Base-by-base conservation (phyloP, 2,888 invertebrate species). In the Xestobium rufovillosum region DNA sequence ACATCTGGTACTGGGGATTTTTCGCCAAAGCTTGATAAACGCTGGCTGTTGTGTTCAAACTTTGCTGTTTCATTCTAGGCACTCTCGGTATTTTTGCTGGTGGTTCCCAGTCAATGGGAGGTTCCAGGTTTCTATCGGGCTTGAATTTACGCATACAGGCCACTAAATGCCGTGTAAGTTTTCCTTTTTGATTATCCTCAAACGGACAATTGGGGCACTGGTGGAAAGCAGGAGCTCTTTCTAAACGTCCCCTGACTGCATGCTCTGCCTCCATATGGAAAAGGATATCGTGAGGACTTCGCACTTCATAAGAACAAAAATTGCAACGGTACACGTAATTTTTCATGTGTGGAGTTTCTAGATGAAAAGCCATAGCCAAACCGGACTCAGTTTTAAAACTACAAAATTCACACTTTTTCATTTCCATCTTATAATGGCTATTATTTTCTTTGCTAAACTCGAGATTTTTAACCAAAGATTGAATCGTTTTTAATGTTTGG, bases 171-270 rank as follows among this genome's bases (percentile, higher is more conserved):
- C 91, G 76, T 1, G 84, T 86, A 50, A 94, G 68, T 65, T 91
- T 91, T 15, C 87, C 87, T 66, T 90, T 92, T 36, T 89, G 87
- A 56, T 90, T 90, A 53, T 91, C 90, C 63, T 95, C 94, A 58
- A 91, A 94, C 1, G 89, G 86, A 69, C 95, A 95, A 58, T 89
- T 86, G 1, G 87, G 83, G 61, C 94, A 95, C 60, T 91, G 89
- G 63, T 91, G 91, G 63, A 85, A 85, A 0, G 87, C 82, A 14
- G 85, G 83, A 1, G 88, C 86, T 45, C 87, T 75, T 53, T 91
- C 89, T 41, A 94, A 66, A 43, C 84, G 78, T 3, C 88, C 91
- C 51, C 83, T 74, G 10, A 84, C 78, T 49, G 83, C 83, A 63
- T 95, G 95, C 56, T 86, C 82, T 0, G 83, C 81, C 61, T 92